Conservation (phyloP, 2,797 vertebrate genomes). For the Cyclopterus lumpus region DNA sequence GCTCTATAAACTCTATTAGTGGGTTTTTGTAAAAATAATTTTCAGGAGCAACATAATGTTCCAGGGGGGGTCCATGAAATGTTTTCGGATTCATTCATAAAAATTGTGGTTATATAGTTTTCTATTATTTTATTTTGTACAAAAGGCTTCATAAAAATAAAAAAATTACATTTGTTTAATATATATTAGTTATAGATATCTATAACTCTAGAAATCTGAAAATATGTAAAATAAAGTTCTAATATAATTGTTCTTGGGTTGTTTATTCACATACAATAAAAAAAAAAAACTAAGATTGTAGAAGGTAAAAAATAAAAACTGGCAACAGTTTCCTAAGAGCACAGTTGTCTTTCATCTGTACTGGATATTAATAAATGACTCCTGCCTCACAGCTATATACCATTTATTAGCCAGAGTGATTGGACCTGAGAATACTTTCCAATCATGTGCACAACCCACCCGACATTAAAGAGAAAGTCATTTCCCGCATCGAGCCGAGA, state of each 20-base stretch:
- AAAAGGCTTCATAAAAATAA: no score
- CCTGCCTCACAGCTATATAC: neutral
- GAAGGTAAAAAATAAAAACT: no score
- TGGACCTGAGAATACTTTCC: neutral
- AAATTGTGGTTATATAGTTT: neutral
- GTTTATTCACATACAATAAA: no score
- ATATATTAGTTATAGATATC: no score
- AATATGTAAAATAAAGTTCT: no score
- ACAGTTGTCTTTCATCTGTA: neutral
- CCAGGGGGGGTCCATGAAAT: no score
- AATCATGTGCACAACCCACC: neutral
- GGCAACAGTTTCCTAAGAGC: neutral
- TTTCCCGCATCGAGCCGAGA: neutral
- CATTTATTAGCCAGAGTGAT: neutral
- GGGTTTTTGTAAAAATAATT: neutral
- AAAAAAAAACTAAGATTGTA: no score
- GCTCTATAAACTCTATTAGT: neutral
- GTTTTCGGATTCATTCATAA: no score
- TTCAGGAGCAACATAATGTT: neutral
- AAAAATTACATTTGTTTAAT: no score
- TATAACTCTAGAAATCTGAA: no score
- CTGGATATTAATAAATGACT: neutral
- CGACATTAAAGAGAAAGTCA: neutral
- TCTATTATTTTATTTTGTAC: no score
- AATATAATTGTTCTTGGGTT: no score